Conservation (phyloP, 2,888 invertebrate species). For the Dichetophora obliterata region DNA sequence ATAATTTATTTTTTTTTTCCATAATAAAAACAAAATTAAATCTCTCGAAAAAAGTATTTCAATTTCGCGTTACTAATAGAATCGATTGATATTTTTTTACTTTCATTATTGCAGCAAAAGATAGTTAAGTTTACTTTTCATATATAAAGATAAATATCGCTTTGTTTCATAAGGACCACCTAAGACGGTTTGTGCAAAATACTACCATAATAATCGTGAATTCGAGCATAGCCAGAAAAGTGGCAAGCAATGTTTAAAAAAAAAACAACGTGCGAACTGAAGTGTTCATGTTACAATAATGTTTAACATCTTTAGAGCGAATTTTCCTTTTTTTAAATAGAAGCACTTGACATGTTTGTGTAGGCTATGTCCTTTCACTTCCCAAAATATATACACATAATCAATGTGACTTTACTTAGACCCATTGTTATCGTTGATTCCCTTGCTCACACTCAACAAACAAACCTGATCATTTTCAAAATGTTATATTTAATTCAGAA, state of each 20-base stretch:
- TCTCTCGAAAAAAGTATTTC: no score
- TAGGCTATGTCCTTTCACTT: conserved; percentile 37
- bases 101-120: no score
- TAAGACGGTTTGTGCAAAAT: background rate
- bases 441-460: conserved; percentile 6
- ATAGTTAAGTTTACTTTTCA: no score
- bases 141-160: no score
- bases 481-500: conserved; percentile 15
- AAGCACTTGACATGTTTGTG: conserved; percentile 52
- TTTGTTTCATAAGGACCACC: conserved; percentile 31
- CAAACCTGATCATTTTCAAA: background rate
- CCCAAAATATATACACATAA: conserved; percentile 3
- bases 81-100: no score
- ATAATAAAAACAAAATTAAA: no score
- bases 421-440: background rate
- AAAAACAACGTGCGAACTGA: background rate
- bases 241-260: conserved; percentile 16
- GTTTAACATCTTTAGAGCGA: conserved; percentile 1
- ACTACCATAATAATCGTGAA: background rate
- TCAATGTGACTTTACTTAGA: background rate
- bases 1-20: no score
- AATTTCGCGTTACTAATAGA: no score
- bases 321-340: conserved; percentile 31
- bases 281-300: background rate
- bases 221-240: conserved; percentile 41